phyloP scores from a whole-genome alignment of 2,797 vertebrate species.

The Tachyglossus aculeatus region DNA sequence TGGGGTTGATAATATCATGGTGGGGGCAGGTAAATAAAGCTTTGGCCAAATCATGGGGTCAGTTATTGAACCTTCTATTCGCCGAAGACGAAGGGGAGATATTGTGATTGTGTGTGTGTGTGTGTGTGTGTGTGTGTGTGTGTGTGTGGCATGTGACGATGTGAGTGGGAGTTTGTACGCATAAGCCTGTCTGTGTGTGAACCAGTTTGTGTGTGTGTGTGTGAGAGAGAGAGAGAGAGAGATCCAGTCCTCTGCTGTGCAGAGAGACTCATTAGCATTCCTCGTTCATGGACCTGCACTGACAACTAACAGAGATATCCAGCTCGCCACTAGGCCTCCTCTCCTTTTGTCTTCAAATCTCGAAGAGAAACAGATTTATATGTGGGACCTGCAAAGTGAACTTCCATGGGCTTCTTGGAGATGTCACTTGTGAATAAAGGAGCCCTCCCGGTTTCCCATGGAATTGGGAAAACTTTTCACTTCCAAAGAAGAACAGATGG shows the following conservation, averaged over 20 bases:
- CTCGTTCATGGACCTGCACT: conserved; percentile 86
- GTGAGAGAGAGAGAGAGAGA: neutral
- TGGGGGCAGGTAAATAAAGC: conserved; percentile 85
- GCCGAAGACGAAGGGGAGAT: conserved; percentile 67
- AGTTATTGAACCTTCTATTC: conserved; percentile 81
- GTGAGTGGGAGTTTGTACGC: neutral
- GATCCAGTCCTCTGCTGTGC: conserved; percentile 49
- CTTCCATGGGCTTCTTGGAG: conserved; percentile 67
- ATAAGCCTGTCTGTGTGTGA: conserved; percentile 15
- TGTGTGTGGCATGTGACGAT: neutral
- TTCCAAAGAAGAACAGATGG: conserved; percentile 11
- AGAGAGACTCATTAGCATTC: conserved; percentile 89
- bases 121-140: conserved; percentile 26
- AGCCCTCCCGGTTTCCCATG: conserved; percentile 14
- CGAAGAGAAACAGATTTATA: conserved; percentile 80
- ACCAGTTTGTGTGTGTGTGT: conserved; percentile 10
- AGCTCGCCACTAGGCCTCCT: conserved; percentile 83
- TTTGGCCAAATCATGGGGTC: conserved; percentile 82
- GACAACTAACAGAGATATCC: conserved; percentile 97
- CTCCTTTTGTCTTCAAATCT: conserved; percentile 81
- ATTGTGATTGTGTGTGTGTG: conserved; percentile 40
- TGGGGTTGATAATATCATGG: conserved; percentile 88
- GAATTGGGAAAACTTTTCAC: conserved; percentile 41
- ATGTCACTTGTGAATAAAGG: conserved; percentile 10
- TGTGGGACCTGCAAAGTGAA: conserved; percentile 70